A percentile compares a stretch with the other conserved stretches of the same genome.
These are phyloP conservation scores for Acanthosoma haemorrhoidale DNA, from an alignment of 2,888 invertebrate genomes.

Conservation along the genomic window DNA sequence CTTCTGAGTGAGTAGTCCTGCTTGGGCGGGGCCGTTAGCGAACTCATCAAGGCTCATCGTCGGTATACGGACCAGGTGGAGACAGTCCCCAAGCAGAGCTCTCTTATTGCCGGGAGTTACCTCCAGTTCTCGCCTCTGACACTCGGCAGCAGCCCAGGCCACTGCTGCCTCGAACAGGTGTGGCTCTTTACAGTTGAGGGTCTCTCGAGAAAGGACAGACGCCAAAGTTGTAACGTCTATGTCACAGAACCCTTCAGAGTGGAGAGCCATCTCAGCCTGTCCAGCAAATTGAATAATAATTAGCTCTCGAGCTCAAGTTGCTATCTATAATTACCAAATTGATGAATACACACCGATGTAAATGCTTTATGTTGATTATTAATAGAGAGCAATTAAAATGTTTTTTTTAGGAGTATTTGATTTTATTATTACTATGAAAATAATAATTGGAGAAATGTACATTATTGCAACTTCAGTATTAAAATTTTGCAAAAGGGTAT, in stretches of 20 bases:
- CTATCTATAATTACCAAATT: too few relatives aligned
- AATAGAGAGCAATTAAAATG: too few relatives aligned
- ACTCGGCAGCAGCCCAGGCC: slow-evolving; percentile 90
- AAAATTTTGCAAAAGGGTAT: too few relatives aligned
- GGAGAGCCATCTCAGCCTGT: slow-evolving; percentile 92
- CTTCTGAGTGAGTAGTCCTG: slow-evolving; percentile 82
- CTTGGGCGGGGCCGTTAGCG: slow-evolving; percentile 91
- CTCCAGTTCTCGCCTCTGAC: slow-evolving; percentile 74
- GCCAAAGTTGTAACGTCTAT: slow-evolving; percentile 90
- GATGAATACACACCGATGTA: too few relatives aligned
- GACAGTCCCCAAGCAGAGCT: slow-evolving; percentile 66
- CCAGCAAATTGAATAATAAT: slow-evolving; percentile 40
- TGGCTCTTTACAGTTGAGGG: slow-evolving; percentile 90
- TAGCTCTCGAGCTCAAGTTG: too few relatives aligned
- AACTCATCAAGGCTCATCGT: slow-evolving; percentile 91
- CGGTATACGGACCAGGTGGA: slow-evolving; percentile 85
- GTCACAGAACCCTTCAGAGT: slow-evolving; percentile 92
- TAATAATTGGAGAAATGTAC: too few relatives aligned
- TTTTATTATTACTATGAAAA: too few relatives aligned
- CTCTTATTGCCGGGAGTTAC: slow-evolving; percentile 68
- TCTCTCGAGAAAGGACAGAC: slow-evolving; percentile 85
- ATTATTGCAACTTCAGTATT: too few relatives aligned
- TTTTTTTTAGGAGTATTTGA: too few relatives aligned
- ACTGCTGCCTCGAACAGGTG: slow-evolving; percentile 85
- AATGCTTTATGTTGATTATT: too few relatives aligned